Conservation (phyloP, 1,140 invertebrate species). For the Orchesella cincta region DNA sequence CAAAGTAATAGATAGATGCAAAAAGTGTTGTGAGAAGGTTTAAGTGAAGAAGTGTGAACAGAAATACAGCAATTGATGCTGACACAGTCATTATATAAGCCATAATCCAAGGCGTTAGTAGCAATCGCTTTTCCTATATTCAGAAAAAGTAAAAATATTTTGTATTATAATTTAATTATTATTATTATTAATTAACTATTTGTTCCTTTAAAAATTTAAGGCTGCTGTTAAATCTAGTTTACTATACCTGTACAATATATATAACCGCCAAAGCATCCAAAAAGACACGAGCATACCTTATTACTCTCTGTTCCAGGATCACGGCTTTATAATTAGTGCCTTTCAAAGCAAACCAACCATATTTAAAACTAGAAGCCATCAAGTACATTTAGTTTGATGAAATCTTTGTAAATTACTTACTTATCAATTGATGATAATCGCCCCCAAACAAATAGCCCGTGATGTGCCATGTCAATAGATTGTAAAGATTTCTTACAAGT, state of each 20-base stretch:
- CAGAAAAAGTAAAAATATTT: not conserved
- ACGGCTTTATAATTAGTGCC: conserved; percentile 27
- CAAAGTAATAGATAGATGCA: conserved; percentile 23
- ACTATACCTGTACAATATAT: conserved; percentile 36
- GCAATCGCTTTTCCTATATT: conserved; percentile 26
- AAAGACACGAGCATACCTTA: conserved; percentile 32
- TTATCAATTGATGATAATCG: not conserved
- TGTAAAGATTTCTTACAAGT: conserved; percentile 30
- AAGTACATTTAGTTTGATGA: not conserved
- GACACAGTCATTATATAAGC: conserved; percentile 28
- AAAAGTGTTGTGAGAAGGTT: not conserved
- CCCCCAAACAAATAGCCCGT: conserved; percentile 26
- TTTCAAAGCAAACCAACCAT: conserved; percentile 8
- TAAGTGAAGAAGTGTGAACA: conserved; percentile 20
- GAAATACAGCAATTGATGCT: not conserved
- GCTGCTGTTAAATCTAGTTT: not conserved
- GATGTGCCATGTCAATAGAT: conserved; percentile 35
- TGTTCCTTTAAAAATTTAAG: not conserved
- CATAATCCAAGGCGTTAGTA: conserved; percentile 32
- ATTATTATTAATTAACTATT: not conserved
- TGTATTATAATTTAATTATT: not conserved
- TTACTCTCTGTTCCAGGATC: conserved; percentile 22
- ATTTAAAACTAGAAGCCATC: not conserved
- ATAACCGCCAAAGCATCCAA: conserved; percentile 33
- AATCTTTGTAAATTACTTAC: not conserved